Evolutionary conservation across 1,140 invertebrate species (phyloP), one percentile per base, ranked within the genome.

Genomic region (Tetramorium alpestre): DNA sequence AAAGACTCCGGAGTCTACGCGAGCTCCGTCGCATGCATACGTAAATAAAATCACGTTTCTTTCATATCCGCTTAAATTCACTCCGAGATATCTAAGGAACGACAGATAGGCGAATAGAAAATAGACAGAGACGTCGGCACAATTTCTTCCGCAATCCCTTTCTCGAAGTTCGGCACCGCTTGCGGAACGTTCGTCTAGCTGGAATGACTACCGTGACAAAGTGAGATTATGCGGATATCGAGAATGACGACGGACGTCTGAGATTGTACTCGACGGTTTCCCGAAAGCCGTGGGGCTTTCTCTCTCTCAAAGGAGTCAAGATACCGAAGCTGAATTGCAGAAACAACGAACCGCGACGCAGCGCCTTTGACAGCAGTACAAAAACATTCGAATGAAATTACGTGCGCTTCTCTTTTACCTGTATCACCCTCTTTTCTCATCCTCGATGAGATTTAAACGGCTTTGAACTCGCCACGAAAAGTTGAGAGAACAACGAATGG

Each of bases 331-430:
- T 28, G 51, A 76, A 86, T 78, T 28, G 67, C 41, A 64, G 49
- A 73, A 85, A 85, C 51, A 75, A 73, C 67, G 75, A 60, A 72
- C 25, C 70, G 51, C 62, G 47, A 41, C 25, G 72, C 25, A 38
- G n/a, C 75, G n/a, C 62, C 88, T 89, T 78, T 87, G 78, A 85
- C 87, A 58, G 22, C 18, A 16, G 16, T 11, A 65, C 38, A 88
- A 88, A 77, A 87, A 89, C 76, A 67, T 85, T 84, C 49, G 22
- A 25, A 28, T 51, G 49, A 89, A 81, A 81, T 88, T 65, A 85
- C 69, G 82, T 33, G 33, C 51, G 60, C 51, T 60, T 41, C n/a
- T 81, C 22, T 49, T 49, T 78, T 22, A 38, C 13, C 38, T 22
- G 22, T 47, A 22, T 65, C 28, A 7, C 33, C 8, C 1, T 28